Base-by-base conservation (phyloP, 2,113 vertebrate genomes). In the Muntiacus muntjak region DNA sequence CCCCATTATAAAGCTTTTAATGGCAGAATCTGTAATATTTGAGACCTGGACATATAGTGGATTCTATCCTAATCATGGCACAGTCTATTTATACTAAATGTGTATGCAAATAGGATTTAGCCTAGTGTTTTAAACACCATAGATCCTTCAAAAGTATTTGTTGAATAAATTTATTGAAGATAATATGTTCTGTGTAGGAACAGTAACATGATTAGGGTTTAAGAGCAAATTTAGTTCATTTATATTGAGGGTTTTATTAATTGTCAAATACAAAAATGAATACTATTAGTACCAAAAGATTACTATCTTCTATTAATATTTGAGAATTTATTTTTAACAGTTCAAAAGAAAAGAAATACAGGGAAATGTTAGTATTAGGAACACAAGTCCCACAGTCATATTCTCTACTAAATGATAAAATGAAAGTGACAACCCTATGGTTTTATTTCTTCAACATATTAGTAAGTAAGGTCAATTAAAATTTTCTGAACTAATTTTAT, bases 361-460 rank as follows among this genome's bases (percentile, higher is more conserved):
- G 25, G 67, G 64, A 87, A 79, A 89, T 64, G 28, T 94, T 94
- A 85, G 85, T 85, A 43, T 26, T 58, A n/a, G 23, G 17, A 89
- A 17, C 13, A 40, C 33, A 95, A 45, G 7, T 85, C 8, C n/a
- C 25, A 82, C 7, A 52, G 14, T 1, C 23, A 33, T 83, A 14
- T 93, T 95, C 64, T 76, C n/a, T 43, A 28, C 62, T 90, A 43
- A 52, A 52, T 87, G 58, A 79, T 54, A 52, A 87, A 91, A 91
- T 43, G 33, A 89, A 88, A 94, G 17, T 30, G 79, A 19, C 16
- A 43, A 45, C 28, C 2, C 2, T 57, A 40, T n/a, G 1, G 55
- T 60, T 92, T 54, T 17, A 47, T 54, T 89, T 85, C 12, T 95
- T 94, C 33, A 45, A 33, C 4, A 55, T 62, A 4, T 60, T 58